Conservation (phyloP, 1,140 invertebrate genomes). For the Bombus soroeensis region DNA sequence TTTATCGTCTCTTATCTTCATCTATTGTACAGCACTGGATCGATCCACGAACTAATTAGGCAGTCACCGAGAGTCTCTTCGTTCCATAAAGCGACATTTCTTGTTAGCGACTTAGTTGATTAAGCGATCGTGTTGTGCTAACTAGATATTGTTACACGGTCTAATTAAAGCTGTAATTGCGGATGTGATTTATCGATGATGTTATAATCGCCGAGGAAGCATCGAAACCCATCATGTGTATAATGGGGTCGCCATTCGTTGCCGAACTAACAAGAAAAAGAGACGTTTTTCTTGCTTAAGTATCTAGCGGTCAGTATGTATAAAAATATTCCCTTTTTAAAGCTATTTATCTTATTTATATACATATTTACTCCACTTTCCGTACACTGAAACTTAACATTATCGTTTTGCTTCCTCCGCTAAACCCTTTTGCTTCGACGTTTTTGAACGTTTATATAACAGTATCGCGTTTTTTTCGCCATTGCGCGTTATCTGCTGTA, state of each 20-base stretch:
- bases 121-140: not conserved
- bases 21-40: not conserved
- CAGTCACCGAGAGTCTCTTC: not conserved
- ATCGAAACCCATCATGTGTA: not conserved
- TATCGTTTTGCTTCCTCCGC: not conserved
- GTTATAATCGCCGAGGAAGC: not conserved
- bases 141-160: conserved; percentile 1
- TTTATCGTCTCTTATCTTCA: not conserved
- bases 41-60: conserved; percentile 16
- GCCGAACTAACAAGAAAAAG: not conserved
- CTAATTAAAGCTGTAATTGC: conserved; percentile 12
- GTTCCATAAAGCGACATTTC: conserved; percentile 10
- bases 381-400: not conserved
- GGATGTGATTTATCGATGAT: conserved; percentile 19
- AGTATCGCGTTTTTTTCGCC: conserved; percentile 15
- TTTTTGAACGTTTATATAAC: conserved; percentile 2
- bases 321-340: not conserved
- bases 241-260: no score
- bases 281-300: not conserved
- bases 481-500: not conserved
- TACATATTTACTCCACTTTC: not conserved
- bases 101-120: not conserved
- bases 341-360: not conserved
- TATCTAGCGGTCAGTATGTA: not conserved
- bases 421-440: not conserved